Base-by-base conservation (phyloP, 1,140 invertebrate species). In the Alviniconcha marisindica region DNA sequence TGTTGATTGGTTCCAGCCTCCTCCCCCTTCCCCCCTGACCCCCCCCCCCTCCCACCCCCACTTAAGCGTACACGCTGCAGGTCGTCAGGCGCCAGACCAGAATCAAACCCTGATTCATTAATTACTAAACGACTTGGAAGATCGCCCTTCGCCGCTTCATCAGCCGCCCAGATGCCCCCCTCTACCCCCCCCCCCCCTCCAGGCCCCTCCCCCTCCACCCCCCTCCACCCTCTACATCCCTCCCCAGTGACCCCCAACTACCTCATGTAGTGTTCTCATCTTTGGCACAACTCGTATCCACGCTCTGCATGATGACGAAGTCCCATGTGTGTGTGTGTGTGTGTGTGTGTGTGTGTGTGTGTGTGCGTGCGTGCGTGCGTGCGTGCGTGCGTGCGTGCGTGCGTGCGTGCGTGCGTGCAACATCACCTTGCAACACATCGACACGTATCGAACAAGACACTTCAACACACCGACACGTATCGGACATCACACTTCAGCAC, bases 301-400 rank as follows among this genome's bases (percentile, higher is more conserved):
- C 48, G 10, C 21, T 7, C 48, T 12, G 7, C 7, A 12, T 51
- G 10, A 12, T 51, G 7, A 51, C 48, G 48, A 7, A 51, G 10
- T 21, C 48, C 18, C n/a, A 5, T 60, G 56, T 60, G 63, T 69
- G 63, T 28, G 63, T 69, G 79, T 38, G 31, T 80, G 78, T 63
- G 36, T 80, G 60, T 81, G 40, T 60, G 79, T 81, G 24, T 60
- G 79, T 81, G 40, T 60, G 79, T 81, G 24, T 81, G 79, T 81
- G 40, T 69, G 60, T 81, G 40, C 40, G 79, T 81, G 40, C 28
- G 79, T 81, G 40, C 28, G 79, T 81, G 40, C 33, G 79, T 81
- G 12, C 28, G 79, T 81, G 36, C 31, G 78, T 81, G 40, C 28
- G 79, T 81, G 40, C 36, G 79, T 81, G 40, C 36, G 79, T 81